Conservation (phyloP, 1,140 invertebrate genomes). For the Drosophila burlai region DNA sequence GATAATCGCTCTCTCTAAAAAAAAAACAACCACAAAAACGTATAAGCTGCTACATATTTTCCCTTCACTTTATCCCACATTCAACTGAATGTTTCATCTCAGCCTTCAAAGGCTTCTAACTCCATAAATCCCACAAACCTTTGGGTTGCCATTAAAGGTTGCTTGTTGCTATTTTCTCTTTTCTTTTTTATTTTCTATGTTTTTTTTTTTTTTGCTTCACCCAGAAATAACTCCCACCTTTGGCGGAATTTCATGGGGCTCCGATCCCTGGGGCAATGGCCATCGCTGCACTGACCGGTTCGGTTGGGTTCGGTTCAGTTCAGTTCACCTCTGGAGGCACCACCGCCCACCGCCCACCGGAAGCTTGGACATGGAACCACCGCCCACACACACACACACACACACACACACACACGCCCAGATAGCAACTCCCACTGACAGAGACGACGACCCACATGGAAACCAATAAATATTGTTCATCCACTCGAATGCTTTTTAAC, state of each 20-base stretch:
- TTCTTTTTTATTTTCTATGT: background rate
- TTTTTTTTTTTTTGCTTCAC: background rate
- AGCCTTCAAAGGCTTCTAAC: slow-evolving; percentile 24
- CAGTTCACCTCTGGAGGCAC: slow-evolving; percentile 24
- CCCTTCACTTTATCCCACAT: background rate
- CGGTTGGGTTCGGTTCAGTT: slow-evolving; percentile 33
- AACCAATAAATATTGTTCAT: slow-evolving; percentile 83
- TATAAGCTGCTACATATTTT: background rate
- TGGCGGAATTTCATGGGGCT: slow-evolving; percentile 10
- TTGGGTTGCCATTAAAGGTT: slow-evolving; percentile 8
- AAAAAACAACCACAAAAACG: background rate
- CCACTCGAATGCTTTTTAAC: slow-evolving; percentile 81
- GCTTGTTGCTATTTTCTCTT: no score
- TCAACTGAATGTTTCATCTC: background rate
- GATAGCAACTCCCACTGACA: slow-evolving; percentile 36
- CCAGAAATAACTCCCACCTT: slow-evolving; percentile 17
- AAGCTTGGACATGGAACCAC: slow-evolving; percentile 29
- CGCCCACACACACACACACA: slow-evolving; percentile 4
- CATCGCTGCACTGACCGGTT: slow-evolving; percentile 20
- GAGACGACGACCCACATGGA: slow-evolving; percentile 66
- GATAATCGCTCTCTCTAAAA: background rate
- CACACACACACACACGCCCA: slow-evolving; percentile 9
- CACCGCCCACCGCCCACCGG: slow-evolving; percentile 33
- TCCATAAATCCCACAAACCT: slow-evolving; percentile 24
- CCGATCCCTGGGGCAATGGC: slow-evolving; percentile 8